A percentile compares a stretch with the other conserved stretches of the same genome.
phyloP scores from a whole-genome alignment of 2,797 vertebrate genomes.

The Petrocephalus sullivani region DNA sequence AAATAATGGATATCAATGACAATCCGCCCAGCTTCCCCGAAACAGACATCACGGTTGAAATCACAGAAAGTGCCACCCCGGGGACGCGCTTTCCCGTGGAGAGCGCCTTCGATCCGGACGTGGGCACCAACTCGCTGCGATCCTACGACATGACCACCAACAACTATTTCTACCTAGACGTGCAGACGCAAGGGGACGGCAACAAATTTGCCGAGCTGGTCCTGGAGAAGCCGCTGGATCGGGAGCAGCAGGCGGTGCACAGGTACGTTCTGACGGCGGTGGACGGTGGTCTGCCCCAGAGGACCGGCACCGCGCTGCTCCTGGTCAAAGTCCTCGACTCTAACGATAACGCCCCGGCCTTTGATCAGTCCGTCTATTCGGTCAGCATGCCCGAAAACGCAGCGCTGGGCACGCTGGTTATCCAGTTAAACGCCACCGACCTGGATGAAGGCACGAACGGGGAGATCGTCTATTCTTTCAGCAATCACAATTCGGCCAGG shows the following conservation, averaged over 20 bases:
- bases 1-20: constrained; percentile 96
- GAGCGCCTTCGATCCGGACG: constrained; percentile 94
- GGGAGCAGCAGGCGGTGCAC: constrained; percentile 94
- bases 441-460: constrained; percentile 92
- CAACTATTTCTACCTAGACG: constrained; percentile 90
- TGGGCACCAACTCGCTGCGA: constrained; percentile 89
- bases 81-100: constrained; percentile 95
- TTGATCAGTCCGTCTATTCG: constrained; percentile 90
- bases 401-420: constrained; percentile 82
- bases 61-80: constrained; percentile 94
- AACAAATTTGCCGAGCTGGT: constrained; percentile 94
- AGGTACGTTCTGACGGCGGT: constrained; percentile 94
- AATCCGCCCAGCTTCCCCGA: constrained; percentile 88
- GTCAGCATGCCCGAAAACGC: constrained; percentile 87
- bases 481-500: constrained; percentile 82
- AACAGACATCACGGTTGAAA: constrained; percentile 91
- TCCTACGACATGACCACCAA: constrained; percentile 94
- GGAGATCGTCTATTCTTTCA: constrained; percentile 92
- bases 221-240: constrained; percentile 87
- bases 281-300: constrained; percentile 86
- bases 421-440: constrained; percentile 93
- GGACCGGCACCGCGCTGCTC: constrained; percentile 90
- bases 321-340: constrained; percentile 92
- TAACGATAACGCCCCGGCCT: constrained; percentile 93
- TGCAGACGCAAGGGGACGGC: constrained; percentile 93